phyloP scores from a whole-genome alignment of 2,113 vertebrate genomes.

The Elephantulus edwardii region DNA sequence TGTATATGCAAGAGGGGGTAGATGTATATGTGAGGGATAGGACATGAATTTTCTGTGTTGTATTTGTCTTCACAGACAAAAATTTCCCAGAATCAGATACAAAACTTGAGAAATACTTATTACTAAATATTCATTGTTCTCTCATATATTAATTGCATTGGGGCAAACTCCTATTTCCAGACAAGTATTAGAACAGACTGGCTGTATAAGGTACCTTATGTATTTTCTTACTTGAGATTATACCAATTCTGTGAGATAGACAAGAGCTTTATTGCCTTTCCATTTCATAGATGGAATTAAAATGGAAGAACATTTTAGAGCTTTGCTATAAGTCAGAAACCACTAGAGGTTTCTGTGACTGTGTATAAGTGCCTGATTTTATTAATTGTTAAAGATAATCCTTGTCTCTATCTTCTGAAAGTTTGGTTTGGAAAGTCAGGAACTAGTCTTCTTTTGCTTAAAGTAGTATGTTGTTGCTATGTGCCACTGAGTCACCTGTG shows the following conservation, averaged over 20 bases:
- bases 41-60: not conserved
- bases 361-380: not conserved
- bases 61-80: not conserved
- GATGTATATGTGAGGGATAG: not conserved
- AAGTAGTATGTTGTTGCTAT: not conserved
- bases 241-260: not conserved
- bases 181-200: not conserved
- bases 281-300: not conserved
- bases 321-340: not conserved
- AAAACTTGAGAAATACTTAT: not conserved
- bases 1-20: not conserved
- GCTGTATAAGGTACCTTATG: not conserved
- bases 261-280: not conserved
- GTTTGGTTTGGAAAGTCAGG: not conserved
- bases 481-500: no score
- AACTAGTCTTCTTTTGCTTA: not conserved
- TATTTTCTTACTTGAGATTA: not conserved
- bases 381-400: not conserved
- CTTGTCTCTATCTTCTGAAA: no score
- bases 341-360: not conserved
- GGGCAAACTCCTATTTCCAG: constrained; percentile 10
- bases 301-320: not conserved
- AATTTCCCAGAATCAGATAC: not conserved
- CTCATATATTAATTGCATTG: not conserved
- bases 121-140: not conserved